Conservation (phyloP, 2,888 invertebrate genomes). For the Drosophila nr. medialis region DNA sequence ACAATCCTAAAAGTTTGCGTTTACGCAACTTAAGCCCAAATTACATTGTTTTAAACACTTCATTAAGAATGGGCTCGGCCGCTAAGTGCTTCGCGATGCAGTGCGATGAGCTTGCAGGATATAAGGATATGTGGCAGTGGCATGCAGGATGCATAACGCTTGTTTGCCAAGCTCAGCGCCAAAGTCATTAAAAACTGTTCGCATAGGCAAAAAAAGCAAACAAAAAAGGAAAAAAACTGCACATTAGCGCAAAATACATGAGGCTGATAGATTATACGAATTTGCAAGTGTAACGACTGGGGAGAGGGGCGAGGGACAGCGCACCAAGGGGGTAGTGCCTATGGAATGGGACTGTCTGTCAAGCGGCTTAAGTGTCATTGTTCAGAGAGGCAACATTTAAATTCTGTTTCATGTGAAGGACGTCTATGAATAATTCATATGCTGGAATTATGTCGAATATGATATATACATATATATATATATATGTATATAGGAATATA, state of each 20-base stretch:
- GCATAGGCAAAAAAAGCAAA: conserved; percentile 68
- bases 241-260: conserved; percentile 77
- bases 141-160: conserved; percentile 64
- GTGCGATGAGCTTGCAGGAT: conserved; percentile 35
- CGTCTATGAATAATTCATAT: conserved; percentile 67
- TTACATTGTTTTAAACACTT: conserved; percentile 80
- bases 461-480: background rate
- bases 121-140: conserved; percentile 40
- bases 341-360: conserved; percentile 61
- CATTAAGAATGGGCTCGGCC: conserved; percentile 69
- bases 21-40: conserved; percentile 70
- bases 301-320: background rate
- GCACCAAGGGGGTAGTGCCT: background rate
- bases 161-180: conserved; percentile 75
- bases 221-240: conserved; percentile 61
- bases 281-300: conserved; percentile 10
- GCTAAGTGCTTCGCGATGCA: conserved; percentile 37
- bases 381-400: conserved; percentile 68
- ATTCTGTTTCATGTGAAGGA: conserved; percentile 65
- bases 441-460: conserved; percentile 33
- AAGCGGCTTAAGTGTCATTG: conserved; percentile 78
- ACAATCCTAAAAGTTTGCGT: conserved; percentile 49
- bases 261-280: conserved; percentile 56
- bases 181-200: conserved; percentile 80
- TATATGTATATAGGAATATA: background rate